Conservation (phyloP, 2,888 invertebrate genomes). For the Mesoligia furuncula region DNA sequence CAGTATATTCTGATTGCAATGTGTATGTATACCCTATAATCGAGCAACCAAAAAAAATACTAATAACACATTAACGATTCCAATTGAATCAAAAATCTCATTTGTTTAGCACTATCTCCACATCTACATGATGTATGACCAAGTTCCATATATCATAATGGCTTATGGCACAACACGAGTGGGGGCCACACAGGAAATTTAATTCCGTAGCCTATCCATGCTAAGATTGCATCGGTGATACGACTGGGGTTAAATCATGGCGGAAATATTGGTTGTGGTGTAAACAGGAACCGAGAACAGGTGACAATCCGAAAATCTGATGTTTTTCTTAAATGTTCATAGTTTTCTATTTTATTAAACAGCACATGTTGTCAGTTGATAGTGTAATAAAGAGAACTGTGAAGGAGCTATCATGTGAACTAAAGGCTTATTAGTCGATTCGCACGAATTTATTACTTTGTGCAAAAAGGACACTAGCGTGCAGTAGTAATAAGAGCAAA, state of each 20-base stretch:
- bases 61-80: not conserved
- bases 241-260: constrained; percentile 14
- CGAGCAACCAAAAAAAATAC: not conserved
- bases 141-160: constrained; percentile 4
- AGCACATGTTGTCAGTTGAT: not conserved
- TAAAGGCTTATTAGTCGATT: too few relatives aligned
- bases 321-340: not conserved
- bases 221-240: constrained; percentile 45
- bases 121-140: constrained; percentile 23
- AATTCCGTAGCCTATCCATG: constrained; percentile 40
- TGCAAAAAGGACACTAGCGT: too few relatives aligned
- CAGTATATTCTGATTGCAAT: not conserved
- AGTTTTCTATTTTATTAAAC: not conserved
- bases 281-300: not conserved
- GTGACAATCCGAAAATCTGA: not conserved
- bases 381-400: not conserved
- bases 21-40: not conserved
- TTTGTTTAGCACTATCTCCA: constrained; percentile 16
- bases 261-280: not conserved
- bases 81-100: constrained; percentile 17
- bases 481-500: too few relatives aligned
- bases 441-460: too few relatives aligned
- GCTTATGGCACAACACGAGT: constrained; percentile 6
- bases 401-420: not conserved
- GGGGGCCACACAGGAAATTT: constrained; percentile 53